Conservation (phyloP, 1,140 invertebrate genomes). For the Ylistrum balloti region DNA sequence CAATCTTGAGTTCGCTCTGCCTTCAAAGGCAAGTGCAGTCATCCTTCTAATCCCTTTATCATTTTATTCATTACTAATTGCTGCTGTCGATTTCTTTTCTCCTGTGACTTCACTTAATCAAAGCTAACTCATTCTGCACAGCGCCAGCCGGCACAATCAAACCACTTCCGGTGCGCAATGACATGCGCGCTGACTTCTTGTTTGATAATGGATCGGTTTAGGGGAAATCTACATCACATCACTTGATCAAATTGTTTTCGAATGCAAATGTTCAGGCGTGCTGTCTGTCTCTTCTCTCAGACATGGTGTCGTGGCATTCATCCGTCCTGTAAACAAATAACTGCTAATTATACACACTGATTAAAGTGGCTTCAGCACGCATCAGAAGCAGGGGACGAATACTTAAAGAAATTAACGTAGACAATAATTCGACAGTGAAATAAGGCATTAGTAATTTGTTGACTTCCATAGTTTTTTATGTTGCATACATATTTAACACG, state of each 20-base stretch:
- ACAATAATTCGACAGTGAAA: background rate
- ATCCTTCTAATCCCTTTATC: slow-evolving; percentile 27
- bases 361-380: slow-evolving; percentile 13
- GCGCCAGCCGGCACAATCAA: background rate
- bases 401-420: slow-evolving; percentile 15
- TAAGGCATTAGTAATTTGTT: background rate
- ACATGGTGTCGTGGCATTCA: background rate
- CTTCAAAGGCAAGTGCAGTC: slow-evolving; percentile 15
- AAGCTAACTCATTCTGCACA: slow-evolving; percentile 6
- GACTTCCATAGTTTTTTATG: background rate
- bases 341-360: slow-evolving; percentile 12
- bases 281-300: slow-evolving; percentile 37
- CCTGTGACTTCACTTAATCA: slow-evolving; percentile 20
- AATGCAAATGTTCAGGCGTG: slow-evolving; percentile 24
- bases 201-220: slow-evolving; percentile 17
- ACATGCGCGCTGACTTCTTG: slow-evolving; percentile 30
- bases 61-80: slow-evolving; percentile 40
- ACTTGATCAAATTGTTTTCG: slow-evolving; percentile 39
- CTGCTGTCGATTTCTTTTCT: slow-evolving; percentile 33
- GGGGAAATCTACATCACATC: slow-evolving; percentile 28
- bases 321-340: slow-evolving; percentile 29
- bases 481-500: slow-evolving; percentile 7
- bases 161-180: background rate
- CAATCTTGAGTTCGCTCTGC: background rate
- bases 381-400: background rate